Base-by-base conservation (phyloP, 2,888 invertebrate genomes). In the Platycnemis pennipes region DNA sequence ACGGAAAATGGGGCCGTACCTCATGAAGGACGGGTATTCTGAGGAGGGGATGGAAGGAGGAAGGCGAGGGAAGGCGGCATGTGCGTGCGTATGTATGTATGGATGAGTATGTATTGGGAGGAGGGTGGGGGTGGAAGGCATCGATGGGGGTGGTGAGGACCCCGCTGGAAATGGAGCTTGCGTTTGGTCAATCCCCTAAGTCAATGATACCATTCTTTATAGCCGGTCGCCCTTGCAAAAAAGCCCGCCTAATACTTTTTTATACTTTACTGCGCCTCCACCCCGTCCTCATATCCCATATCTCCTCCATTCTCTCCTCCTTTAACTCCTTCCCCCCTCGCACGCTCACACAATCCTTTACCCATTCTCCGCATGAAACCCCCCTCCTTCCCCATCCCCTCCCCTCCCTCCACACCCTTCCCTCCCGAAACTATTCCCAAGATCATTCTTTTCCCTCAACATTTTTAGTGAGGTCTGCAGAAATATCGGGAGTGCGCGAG, bases 381-480 rank as follows among this genome's bases (percentile, higher is more conserved):
- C 37, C 53, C 37, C 53, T 16, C 19, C 16, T 8, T 42, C 63
- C 11, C 26, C 42, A 3, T 3, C 11, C 45, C n/a, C 7, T n/a
- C 46, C 8, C 2, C 31, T 53, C 37, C 53, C 53, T n/a, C 8
- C 22, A 11, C 11, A 7, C 37, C 13, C 49, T 56, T 16, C 26
- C 56, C 53, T 37, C 42, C 89, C 42, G 37, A 56, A 89, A 91
- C 91, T 91, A 91, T 91, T 63, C 91, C 63, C 91, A 63, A 63
- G 91, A 63, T 91, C 91, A 91, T 91, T 91, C 49, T 89, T 44
- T 63, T 42, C 91, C 89, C 42, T 89, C 89, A 53, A 42, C 42
- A 56, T 89, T 56, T 77, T 89, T 89, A 89, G 89, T 89, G 42
- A 89, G 89, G 89, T 89, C 89, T 56, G 89, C 89, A 89, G 56